These are phyloP conservation scores for Dicrurus megarhynchus DNA, from an alignment of 2,113 vertebrate species.

Conservation along the genomic window DNA sequence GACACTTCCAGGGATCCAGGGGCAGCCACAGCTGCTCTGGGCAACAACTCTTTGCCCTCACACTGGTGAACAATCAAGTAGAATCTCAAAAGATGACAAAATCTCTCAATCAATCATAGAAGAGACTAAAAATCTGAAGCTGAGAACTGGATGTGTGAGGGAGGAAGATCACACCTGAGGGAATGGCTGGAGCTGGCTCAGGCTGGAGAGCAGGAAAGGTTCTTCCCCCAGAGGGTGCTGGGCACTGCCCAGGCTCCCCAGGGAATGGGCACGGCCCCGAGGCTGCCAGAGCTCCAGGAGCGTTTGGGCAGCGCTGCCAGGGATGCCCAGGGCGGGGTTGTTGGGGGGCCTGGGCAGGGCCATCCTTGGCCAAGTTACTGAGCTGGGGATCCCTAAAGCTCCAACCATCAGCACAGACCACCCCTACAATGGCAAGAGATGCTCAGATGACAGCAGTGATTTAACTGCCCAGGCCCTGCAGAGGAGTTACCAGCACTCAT, in stretches of 20 bases:
- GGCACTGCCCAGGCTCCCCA: background rate
- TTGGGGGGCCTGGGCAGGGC: background rate
- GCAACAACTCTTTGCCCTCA: background rate
- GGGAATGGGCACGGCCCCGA: background rate
- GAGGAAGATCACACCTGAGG: background rate
- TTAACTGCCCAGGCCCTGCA: background rate
- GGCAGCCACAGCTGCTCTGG: background rate
- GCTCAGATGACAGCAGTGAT: background rate
- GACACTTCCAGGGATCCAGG: background rate
- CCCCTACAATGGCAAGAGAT: background rate
- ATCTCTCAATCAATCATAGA: background rate
- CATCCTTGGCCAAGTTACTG: background rate
- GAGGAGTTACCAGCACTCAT: background rate
- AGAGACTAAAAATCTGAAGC: background rate
- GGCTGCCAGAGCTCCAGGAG: background rate
- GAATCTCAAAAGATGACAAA: background rate
- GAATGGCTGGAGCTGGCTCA: background rate
- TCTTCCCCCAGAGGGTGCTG: background rate
- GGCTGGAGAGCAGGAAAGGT: background rate
- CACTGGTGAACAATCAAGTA: background rate
- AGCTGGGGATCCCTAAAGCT: background rate
- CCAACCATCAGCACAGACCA: background rate
- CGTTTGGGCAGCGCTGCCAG: background rate
- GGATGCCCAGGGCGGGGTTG: background rate
- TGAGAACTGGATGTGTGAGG: background rate